Evolutionary conservation across 2,888 invertebrate species (phyloP), one percentile per base, ranked within the genome.

Genomic region (Sericinus montela): DNA sequence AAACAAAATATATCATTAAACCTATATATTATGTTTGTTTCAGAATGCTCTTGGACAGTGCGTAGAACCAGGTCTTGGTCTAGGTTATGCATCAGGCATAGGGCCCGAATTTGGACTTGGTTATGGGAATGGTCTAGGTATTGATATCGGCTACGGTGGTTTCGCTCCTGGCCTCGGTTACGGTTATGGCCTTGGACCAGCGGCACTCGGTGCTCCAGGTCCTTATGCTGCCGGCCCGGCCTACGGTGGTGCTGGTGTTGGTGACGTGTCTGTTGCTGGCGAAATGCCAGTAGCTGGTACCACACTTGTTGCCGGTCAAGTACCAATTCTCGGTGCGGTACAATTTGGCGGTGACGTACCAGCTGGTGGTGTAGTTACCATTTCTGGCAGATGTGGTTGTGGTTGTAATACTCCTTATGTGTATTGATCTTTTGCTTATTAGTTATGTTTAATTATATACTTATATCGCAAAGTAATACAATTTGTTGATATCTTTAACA

Each of bases 241-340:
- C 60, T 54, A 62, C n/a, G 47, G 47, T 45, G 25, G 57, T 53
- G 19, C 68, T 63, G 28, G 45, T 34, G 3, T 65, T 60, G 25
- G 60, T 48, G 3, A 73, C 37, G 3, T 52, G 39, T 0, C 72
- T 68, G 28, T 63, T 62, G 34, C 65, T 62, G 5, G 54, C 58
- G 52, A 47, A n/a, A 41, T 47, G 41, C 66, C 65, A 11, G 75
- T 72, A n/a, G 65, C 60, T 14, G 74, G 76, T 32, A 53, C 59
- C 19, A 59, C 62, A 2, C 30, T 55, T 16, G 54, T 65, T 8
- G 49, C 47, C 11, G 64, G 66, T 16, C 54, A 60, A 16, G 60
- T 64, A 46, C 64, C 65, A 11, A 58, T 65, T 38, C 51, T 65
- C 37, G 65, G 63, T n/a, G 56, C 60, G 0, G 63, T 67, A 19